These are phyloP conservation scores for Lemur catta DNA, from an alignment of 2,797 vertebrate genomes.

Conservation along the genomic window DNA sequence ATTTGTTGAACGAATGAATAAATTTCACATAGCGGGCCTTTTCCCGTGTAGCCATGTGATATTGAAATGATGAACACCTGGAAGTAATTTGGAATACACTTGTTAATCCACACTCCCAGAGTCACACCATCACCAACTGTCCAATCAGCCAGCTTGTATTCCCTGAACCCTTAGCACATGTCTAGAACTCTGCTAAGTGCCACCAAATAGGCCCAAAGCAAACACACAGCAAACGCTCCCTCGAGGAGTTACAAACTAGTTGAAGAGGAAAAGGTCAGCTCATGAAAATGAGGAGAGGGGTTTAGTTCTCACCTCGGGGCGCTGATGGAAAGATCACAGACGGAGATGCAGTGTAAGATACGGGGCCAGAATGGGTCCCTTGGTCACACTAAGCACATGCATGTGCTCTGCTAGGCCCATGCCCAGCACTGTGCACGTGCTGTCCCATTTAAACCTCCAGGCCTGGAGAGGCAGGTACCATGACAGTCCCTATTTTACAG, in stretches of 20 bases:
- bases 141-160: fast-evolving
- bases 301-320: neutral
- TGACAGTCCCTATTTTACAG: fast-evolving
- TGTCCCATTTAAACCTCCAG: neutral
- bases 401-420: fast-evolving
- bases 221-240: too few relatives aligned
- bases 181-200: neutral
- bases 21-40: neutral
- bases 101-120: neutral
- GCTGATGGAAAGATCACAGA: fast-evolving
- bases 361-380: fast-evolving
- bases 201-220: neutral
- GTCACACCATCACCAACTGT: neutral
- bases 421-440: fast-evolving
- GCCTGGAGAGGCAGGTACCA: neutral
- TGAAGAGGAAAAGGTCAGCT: neutral
- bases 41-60: fast-evolving
- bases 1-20: neutral
- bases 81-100: neutral
- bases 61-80: neutral
- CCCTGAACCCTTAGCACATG: fast-evolving
- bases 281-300: fast-evolving
- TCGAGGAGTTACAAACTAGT: neutral
- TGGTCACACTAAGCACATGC: fast-evolving
- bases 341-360: neutral